These are phyloP conservation scores for Patella caerulea DNA, from an alignment of 2,888 invertebrate genomes.

Conservation along the genomic window DNA sequence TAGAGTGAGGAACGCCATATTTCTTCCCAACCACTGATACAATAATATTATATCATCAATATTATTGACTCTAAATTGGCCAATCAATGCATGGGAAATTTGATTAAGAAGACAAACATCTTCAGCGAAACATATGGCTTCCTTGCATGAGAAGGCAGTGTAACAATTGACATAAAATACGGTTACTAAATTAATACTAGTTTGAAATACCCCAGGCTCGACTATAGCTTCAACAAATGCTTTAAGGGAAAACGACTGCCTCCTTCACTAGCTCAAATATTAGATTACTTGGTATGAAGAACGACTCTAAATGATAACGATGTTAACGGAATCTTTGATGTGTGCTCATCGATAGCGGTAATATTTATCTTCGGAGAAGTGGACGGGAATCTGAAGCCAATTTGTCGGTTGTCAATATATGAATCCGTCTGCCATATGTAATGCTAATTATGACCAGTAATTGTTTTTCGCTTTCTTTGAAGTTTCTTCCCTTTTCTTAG, in stretches of 20 bases:
- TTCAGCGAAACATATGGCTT: conserved; percentile 1
- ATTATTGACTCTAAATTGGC: neutral
- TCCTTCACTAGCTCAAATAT: neutral
- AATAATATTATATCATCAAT: too few species aligned
- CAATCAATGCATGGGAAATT: conserved; percentile 9
- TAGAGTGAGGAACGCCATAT: too few species aligned
- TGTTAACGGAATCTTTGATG: conserved; percentile 6
- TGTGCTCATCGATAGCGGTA: neutral
- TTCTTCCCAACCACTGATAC: too few species aligned
- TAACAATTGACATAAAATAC: neutral
- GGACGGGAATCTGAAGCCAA: too few species aligned
- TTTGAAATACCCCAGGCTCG: neutral
- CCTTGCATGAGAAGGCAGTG: neutral
- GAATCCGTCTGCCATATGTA: too few species aligned
- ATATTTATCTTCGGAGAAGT: neutral
- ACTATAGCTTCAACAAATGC: neutral
- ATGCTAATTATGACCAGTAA: too few species aligned
- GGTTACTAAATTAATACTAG: neutral
- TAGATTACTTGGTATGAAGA: neutral
- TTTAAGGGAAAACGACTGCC: neutral
- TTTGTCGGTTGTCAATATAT: too few species aligned
- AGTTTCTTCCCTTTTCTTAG: too few species aligned
- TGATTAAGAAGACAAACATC: conserved; percentile 7
- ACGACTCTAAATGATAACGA: conserved; percentile 5
- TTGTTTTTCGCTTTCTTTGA: too few species aligned